Evolutionary conservation across 2,797 vertebrate genomes (phyloP).

Genomic region (Diglossa cyanea): DNA sequence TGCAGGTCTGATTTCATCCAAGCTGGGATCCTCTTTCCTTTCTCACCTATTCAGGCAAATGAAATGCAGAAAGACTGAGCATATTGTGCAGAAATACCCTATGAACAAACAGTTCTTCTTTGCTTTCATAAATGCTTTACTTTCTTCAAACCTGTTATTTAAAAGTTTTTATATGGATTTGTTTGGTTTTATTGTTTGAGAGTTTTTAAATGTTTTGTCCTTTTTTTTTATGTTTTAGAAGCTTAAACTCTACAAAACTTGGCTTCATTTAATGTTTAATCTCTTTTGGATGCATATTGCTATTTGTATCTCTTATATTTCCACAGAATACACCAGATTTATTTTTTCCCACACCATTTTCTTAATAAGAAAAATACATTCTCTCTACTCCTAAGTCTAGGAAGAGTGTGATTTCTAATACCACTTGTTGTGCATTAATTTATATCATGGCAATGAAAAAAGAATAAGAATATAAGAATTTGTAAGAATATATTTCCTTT

Average conservation of each 20-base stretch:
- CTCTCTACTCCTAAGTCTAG: background rate
- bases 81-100: background rate
- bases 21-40: slow-evolving; percentile 1
- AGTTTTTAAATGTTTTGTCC: background rate
- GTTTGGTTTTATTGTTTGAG: background rate
- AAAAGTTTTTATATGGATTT: background rate
- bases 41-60: background rate
- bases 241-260: background rate
- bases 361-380: background rate
- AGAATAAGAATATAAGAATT: background rate
- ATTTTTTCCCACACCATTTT: background rate
- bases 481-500: background rate
- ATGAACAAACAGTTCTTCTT: background rate
- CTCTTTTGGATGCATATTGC: background rate
- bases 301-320: background rate
- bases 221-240: background rate
- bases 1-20: slow-evolving; percentile 58
- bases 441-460: background rate
- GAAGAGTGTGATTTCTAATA: background rate
- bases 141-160: background rate
- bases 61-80: background rate
- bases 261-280: background rate
- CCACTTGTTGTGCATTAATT: background rate
- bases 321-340: background rate
- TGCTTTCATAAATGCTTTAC: background rate